Evolutionary conservation across 2,888 invertebrate genomes (phyloP), one percentile per base, ranked within the genome.

Genomic region (Amiota communis): DNA sequence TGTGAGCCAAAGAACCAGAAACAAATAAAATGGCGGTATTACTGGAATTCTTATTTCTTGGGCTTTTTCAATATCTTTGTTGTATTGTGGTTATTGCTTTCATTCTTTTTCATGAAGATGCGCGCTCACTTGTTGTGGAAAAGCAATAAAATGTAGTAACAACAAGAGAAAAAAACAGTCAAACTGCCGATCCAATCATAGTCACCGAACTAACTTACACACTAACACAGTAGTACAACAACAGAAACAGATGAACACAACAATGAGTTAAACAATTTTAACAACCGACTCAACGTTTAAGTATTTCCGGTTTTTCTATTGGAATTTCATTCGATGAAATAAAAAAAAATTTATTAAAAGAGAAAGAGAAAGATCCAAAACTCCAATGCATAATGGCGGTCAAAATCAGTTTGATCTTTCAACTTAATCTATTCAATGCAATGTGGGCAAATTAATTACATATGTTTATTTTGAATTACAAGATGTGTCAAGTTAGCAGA

Each of bases 241-340:
- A 65, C 53, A 17, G 15, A 53, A 23, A 68, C 72, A n/a, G n/a
- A n/a, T n/a, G n/a, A n/a, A n/a, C n/a, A n/a, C n/a, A 72, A 69
- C 71, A 17, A 61, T 61, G 20, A n/a, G 68, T 11, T 12, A 13
- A 23, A 53, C 51, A 47, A 67, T 67, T 46, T 67, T 47, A 59
- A 72, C 69, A 72, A 67, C 36, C 36, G 8, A 36, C 73, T 75
- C 79, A 76, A 72, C 74, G 78, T 76, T 78, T 77, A 81, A 80
- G 78, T 77, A 80, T 86, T 86, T 86, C 87, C 86, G 86, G 85
- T 87, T 83, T 36, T 81, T 82, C 82, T 81, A 84, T 84, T 80
- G 83, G 79, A 79, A 81, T 85, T 81, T 53, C 23, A 10, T 72
- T 77, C 73, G 71, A 49, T 46, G 1, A 20, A 36, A 53, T 61